Percentiles rank a stretch among this genome's conserved stretches.
Conservation (phyloP, 2,888 invertebrate species). For the Ophion obscuratus region DNA sequence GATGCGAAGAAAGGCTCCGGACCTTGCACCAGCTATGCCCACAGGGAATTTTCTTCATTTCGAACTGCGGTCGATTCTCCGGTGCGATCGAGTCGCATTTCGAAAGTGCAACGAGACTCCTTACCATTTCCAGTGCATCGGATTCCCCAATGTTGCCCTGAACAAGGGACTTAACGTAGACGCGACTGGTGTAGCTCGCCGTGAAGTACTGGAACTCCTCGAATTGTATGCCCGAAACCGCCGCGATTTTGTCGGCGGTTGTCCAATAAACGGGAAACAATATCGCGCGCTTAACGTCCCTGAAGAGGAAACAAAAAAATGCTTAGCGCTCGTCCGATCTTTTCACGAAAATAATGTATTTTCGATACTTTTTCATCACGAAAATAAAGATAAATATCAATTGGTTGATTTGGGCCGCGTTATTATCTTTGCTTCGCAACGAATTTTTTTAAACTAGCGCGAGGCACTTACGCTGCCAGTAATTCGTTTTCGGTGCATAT, state of each 20-base stretch:
- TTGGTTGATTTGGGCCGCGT: too few relatives aligned
- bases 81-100: slow-evolving; percentile 85
- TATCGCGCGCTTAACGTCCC: slow-evolving; percentile 89
- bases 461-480: not conserved
- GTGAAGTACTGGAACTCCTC: slow-evolving; percentile 84
- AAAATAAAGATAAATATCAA: too few relatives aligned
- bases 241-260: slow-evolving; percentile 88
- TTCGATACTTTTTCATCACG: too few relatives aligned
- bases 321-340: too few relatives aligned
- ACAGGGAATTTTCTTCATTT: too few relatives aligned
- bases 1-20: slow-evolving; percentile 75
- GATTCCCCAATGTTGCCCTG: slow-evolving; percentile 92
- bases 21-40: too few relatives aligned
- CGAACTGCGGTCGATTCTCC: slow-evolving; percentile 82
- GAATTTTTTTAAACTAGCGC: not conserved
- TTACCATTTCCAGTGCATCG: slow-evolving; percentile 87
- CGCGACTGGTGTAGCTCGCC: slow-evolving; percentile 85
- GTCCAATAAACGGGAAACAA: slow-evolving; percentile 89
- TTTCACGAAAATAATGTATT: too few relatives aligned
- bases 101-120: slow-evolving; percentile 86
- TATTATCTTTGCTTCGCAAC: too few relatives aligned
- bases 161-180: slow-evolving; percentile 90
- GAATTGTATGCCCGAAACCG: slow-evolving; percentile 85
- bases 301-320: slow-evolving; percentile 77
- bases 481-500: slow-evolving; percentile 76